Conservation (phyloP, 2,113 vertebrate species). For the Cephalopterus ornatus region DNA sequence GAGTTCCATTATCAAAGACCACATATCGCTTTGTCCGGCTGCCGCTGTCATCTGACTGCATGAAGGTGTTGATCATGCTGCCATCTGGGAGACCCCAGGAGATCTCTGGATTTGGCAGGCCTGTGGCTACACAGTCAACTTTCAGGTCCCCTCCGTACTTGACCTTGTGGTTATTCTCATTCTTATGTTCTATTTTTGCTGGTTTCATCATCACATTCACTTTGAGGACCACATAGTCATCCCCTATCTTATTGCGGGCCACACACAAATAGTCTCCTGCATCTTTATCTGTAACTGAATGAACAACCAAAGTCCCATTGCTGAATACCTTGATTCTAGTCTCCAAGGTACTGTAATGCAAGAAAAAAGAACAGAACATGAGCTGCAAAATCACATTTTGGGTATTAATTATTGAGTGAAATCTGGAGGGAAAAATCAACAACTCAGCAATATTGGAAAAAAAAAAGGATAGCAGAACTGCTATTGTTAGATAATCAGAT, state of each 20-base stretch:
- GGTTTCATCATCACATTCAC: conserved; percentile 85
- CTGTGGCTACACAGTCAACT: conserved; percentile 91
- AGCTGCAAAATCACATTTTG: not conserved
- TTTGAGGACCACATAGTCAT: conserved; percentile 81
- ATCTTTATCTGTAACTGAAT: conserved; percentile 83
- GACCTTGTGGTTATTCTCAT: conserved; percentile 78
- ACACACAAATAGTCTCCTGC: conserved; percentile 89
- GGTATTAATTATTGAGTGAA: not conserved
- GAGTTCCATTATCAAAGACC: conserved; percentile 89
- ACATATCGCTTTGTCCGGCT: conserved; percentile 80
- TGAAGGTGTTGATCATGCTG: conserved; percentile 82
- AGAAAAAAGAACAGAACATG: not conserved
- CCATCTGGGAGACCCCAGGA: conserved; percentile 92
- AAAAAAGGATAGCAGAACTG: rapidly evolving
- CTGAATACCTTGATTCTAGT: conserved; percentile 80
- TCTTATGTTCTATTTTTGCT: conserved; percentile 86
- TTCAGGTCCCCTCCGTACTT: conserved; percentile 79
- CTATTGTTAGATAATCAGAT: not conserved
- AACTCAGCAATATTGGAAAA: not conserved
- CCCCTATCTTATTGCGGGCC: conserved; percentile 86
- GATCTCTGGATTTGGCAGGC: conserved; percentile 87
- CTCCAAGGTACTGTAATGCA: conserved; percentile 74
- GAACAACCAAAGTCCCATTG: conserved; percentile 86
- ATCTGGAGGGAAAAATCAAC: rapidly evolving
- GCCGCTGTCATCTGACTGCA: conserved; percentile 72